Evolutionary conservation across 1,140 invertebrate genomes (phyloP).

Genomic region (Drosophila bipectinata): DNA sequence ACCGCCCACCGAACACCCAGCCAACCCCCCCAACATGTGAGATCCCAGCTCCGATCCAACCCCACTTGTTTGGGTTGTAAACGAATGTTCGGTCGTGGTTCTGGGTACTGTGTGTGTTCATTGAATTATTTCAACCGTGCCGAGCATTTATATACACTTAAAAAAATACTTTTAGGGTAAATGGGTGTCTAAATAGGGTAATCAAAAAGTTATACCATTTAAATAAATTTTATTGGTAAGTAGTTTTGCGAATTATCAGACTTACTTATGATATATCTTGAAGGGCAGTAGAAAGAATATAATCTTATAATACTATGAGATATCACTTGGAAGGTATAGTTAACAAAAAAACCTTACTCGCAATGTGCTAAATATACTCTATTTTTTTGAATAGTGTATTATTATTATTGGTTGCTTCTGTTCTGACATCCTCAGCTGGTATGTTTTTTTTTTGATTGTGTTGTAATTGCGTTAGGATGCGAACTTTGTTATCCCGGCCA

Average conservation of each 20-base stretch:
- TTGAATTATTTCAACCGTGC: slow-evolving; percentile 53
- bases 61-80: slow-evolving; percentile 57
- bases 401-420: slow-evolving; percentile 25
- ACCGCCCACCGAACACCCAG: not conserved
- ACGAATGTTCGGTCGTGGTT: slow-evolving; percentile 25
- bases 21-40: slow-evolving; percentile 1
- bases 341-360: too few relatives aligned
- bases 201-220: too few relatives aligned
- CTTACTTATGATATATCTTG: too few relatives aligned
- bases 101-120: slow-evolving; percentile 27
- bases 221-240: not conserved
- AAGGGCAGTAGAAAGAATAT: too few relatives aligned
- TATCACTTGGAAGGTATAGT: too few relatives aligned
- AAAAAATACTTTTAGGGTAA: not conserved
- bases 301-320: too few relatives aligned
- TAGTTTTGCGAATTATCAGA: not conserved
- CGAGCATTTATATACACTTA: slow-evolving; percentile 44
- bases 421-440: slow-evolving; percentile 35
- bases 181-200: not conserved
- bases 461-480: slow-evolving; percentile 72
- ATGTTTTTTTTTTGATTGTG: slow-evolving; percentile 63
- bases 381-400: slow-evolving; percentile 20
- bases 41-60: slow-evolving; percentile 38
- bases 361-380: not conserved
- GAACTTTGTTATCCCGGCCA: slow-evolving; percentile 54